phyloP scores from a whole-genome alignment of 2,888 invertebrate species.

The Polydesmus complanatus region DNA sequence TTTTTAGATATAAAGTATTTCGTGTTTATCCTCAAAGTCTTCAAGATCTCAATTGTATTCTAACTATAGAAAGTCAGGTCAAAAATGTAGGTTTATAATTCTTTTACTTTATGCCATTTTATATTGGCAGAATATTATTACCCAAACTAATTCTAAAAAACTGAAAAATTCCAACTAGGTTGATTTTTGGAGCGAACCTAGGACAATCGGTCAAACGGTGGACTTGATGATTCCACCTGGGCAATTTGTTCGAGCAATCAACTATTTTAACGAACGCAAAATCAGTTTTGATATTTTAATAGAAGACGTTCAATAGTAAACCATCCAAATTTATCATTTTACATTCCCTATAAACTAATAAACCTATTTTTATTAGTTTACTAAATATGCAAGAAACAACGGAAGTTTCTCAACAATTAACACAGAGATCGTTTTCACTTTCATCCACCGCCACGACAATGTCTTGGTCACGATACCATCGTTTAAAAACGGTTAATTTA shows the following conservation, averaged over 20 bases:
- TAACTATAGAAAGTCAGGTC: neutral
- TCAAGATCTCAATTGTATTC: neutral
- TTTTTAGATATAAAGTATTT: neutral
- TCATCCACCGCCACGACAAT: neutral
- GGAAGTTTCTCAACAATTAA: neutral
- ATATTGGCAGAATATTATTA: no score
- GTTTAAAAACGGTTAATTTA: constrained; percentile 22
- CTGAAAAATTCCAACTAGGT: constrained; percentile 1
- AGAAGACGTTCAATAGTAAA: constrained; percentile 51
- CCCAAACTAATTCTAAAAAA: no score
- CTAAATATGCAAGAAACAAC: neutral
- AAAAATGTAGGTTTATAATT: neutral
- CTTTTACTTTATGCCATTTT: neutral
- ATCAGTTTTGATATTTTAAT: constrained; percentile 52
- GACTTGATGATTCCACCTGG: constrained; percentile 14
- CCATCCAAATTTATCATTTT: constrained; percentile 27
- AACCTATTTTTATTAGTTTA: neutral
- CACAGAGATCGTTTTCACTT: neutral
- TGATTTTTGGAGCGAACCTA: constrained; percentile 14
- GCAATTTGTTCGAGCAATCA: constrained; percentile 36
- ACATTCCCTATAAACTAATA: neutral
- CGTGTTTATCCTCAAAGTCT: neutral
- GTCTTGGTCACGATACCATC: constrained; percentile 23
- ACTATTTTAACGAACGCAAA: constrained; percentile 44
- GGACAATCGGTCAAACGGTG: constrained; percentile 1